These are phyloP conservation scores for Chaetura pelagica DNA, from an alignment of 2,113 vertebrate genomes.

Conservation along the genomic window DNA sequence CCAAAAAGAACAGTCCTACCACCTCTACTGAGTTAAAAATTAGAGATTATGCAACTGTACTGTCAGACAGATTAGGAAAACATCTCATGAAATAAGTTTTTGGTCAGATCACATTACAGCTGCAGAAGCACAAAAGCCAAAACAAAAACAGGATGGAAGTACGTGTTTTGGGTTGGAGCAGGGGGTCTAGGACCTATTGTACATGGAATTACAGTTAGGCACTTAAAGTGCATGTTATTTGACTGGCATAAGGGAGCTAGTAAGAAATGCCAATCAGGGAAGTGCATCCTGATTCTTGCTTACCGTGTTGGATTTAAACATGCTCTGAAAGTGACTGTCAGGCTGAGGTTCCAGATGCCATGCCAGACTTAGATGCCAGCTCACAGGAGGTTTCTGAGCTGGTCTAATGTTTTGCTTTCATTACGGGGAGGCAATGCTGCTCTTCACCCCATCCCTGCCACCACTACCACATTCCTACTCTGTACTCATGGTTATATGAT, in stretches of 20 bases:
- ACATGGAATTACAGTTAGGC: background rate
- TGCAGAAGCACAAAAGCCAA: slow-evolving; percentile 2
- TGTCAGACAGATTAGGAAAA: background rate
- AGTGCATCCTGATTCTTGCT: background rate
- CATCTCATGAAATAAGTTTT: background rate
- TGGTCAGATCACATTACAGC: background rate
- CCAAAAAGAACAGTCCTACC: background rate
- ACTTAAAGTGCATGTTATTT: background rate
- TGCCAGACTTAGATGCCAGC: background rate
- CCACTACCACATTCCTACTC: background rate
- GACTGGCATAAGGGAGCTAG: background rate
- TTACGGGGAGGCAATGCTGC: background rate
- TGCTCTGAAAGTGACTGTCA: background rate
- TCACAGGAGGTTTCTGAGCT: background rate
- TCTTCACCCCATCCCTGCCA: background rate
- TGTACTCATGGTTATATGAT: background rate
- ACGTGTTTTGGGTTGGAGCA: background rate
- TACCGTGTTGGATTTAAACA: background rate
- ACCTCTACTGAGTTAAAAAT: background rate
- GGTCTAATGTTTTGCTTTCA: background rate
- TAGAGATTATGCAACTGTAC: background rate
- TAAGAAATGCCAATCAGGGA: background rate
- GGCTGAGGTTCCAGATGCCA: background rate
- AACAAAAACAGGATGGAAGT: background rate
- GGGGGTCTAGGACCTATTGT: background rate